Percentiles rank a stretch among this genome's conserved stretches.
These are phyloP conservation scores for Podiceps cristatus DNA, from an alignment of 2,113 vertebrate species.

Conservation along the genomic window DNA sequence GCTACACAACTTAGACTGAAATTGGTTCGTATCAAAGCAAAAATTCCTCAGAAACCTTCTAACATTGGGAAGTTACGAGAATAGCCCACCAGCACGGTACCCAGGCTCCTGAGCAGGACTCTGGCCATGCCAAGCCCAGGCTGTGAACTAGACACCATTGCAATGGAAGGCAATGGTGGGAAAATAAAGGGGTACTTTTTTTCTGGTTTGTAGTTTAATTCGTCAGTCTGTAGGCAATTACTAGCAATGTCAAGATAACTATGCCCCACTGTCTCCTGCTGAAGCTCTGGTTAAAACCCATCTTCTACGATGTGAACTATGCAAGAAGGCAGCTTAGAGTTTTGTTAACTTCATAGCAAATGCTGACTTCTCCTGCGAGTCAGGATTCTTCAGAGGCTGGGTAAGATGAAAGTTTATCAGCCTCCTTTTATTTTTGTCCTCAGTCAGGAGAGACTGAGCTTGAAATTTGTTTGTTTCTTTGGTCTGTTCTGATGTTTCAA, in stretches of 20 bases:
- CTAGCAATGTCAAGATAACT: not conserved
- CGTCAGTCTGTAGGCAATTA: not conserved
- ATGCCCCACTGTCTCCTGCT: not conserved
- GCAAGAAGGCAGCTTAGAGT: not conserved
- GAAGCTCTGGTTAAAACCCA: not conserved
- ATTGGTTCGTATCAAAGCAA: not conserved
- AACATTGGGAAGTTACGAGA: not conserved
- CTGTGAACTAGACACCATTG: not conserved
- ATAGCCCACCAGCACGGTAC: not conserved
- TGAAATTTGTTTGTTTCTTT: not conserved
- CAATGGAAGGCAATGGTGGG: not conserved
- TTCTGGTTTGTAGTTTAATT: not conserved
- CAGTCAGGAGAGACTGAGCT: not conserved
- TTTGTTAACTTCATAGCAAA: not conserved
- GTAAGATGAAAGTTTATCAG: not conserved
- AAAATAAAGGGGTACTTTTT: not conserved
- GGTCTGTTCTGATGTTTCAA: not conserved
- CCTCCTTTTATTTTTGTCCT: not conserved
- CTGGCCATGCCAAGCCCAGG: not conserved
- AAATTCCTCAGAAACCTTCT: not conserved
- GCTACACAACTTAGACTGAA: not conserved
- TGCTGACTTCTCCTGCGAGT: not conserved
- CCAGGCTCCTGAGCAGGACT: not conserved
- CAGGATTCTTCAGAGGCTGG: not conserved
- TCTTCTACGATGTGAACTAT: not conserved